These are phyloP conservation scores for Cyrtodaria siliqua DNA, from an alignment of 2,888 invertebrate genomes.

Conservation along the genomic window DNA sequence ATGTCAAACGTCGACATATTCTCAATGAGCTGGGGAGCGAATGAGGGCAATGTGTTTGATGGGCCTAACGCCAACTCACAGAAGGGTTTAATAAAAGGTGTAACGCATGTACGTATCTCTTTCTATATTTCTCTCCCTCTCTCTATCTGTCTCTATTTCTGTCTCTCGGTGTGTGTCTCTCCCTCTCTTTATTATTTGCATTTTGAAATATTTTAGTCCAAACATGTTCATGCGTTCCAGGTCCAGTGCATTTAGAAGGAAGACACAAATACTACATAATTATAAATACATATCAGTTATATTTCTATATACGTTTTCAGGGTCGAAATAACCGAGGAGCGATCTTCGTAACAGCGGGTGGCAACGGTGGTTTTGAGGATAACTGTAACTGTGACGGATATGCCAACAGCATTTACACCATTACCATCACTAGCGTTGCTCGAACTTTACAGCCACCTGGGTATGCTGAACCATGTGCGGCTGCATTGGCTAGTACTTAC, in stretches of 20 bases:
- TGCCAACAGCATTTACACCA: slow-evolving; percentile 92
- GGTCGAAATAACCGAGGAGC: slow-evolving; percentile 91
- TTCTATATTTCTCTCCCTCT: too few species aligned
- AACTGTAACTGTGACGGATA: slow-evolving; percentile 96
- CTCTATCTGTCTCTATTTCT: too few species aligned
- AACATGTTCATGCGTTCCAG: too few species aligned
- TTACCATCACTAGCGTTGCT: slow-evolving; percentile 92
- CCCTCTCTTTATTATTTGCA: too few species aligned
- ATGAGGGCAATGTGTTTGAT: slow-evolving; percentile 13
- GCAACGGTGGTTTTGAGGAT: slow-evolving; percentile 94
- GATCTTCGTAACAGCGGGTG: slow-evolving; percentile 95
- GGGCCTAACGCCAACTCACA: slow-evolving; percentile 11
- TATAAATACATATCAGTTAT: too few species aligned
- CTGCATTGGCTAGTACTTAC: slow-evolving; percentile 42
- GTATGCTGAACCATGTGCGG: slow-evolving; percentile 74
- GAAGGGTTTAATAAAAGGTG: neutral
- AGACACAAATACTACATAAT: too few species aligned
- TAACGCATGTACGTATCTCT: neutral
- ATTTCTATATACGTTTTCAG: too few species aligned
- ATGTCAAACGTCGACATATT: slow-evolving; percentile 21
- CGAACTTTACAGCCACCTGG: slow-evolving; percentile 92
- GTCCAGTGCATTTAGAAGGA: too few species aligned
- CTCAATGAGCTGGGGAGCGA: slow-evolving; percentile 47
- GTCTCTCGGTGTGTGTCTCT: too few species aligned
- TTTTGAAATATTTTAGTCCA: too few species aligned